phyloP scores from a whole-genome alignment of 92 coral and sea anemone species.

The Micromussa lordhowensis region DNA sequence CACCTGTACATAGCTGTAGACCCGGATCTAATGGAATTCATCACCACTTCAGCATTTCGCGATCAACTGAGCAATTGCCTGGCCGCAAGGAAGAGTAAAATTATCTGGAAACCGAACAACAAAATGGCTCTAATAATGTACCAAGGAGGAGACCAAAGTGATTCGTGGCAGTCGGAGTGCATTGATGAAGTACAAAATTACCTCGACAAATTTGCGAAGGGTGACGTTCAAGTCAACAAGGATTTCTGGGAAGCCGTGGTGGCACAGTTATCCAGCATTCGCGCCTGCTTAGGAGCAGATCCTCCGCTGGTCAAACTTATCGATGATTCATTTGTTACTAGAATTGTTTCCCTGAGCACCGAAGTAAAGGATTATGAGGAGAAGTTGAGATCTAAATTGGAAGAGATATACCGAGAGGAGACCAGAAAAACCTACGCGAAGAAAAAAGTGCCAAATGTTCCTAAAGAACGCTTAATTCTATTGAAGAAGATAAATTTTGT shows the following conservation, averaged over 20 bases:
- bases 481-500: constrained; percentile 70
- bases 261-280: constrained; percentile 46
- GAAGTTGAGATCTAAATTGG: constrained; percentile 36
- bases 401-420: constrained; percentile 55
- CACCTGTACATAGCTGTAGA: constrained; percentile 59
- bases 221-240: constrained; percentile 40
- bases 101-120: constrained; percentile 35
- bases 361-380: constrained; percentile 33
- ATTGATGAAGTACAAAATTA: constrained; percentile 14
- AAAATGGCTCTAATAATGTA: constrained; percentile 22
- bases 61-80: constrained; percentile 44
- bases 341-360: constrained; percentile 42
- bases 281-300: constrained; percentile 40
- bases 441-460: constrained; percentile 34
- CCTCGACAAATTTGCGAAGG: constrained; percentile 19
- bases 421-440: constrained; percentile 57
- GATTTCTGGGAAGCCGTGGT: constrained; percentile 56
- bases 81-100: constrained; percentile 19
- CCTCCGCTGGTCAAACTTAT: constrained; percentile 32
- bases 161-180: constrained; percentile 42
- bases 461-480: constrained; percentile 65
- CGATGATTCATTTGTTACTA: constrained; percentile 3
- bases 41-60: constrained; percentile 17
- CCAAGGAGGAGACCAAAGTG: constrained; percentile 19
- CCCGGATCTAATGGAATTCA: constrained; percentile 69